Evolutionary conservation across 2,888 invertebrate genomes (phyloP), one percentile per base, ranked within the genome.

Genomic region (Hyposoter dolosus): DNA sequence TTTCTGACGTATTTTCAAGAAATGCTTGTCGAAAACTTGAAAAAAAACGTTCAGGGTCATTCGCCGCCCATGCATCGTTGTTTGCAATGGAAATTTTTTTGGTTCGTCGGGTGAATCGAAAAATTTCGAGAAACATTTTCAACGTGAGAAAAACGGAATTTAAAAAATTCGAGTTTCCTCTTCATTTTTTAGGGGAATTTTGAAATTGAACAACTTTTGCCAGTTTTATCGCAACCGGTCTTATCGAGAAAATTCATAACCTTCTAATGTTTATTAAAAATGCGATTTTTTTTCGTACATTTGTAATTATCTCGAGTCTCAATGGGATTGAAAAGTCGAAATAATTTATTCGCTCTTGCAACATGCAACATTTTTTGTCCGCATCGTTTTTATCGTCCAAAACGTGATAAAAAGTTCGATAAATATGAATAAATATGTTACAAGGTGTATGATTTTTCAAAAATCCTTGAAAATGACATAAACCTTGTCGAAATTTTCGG

Each of bases 351-450:
- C 28, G 28, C 28, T 28, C 60, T 28, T 60, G 60, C 60, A 60
- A 60, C 12, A 60, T 60, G 23, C 28, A 28, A 15, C 28, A 15
- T 60, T 60, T 56, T 60, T 12, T 28, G 28, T 60, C 60, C 60
- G 6, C 60, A 4, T 15, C 60, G 28, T 5, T 60, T 60, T 28
- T 60, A 60, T 60, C 60, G 15, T 9, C 15, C 1, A 60, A 40
- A 50, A 56, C 5, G 9, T 32, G 53, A 32, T 19, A 72, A 35
- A 35, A 45, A 53, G 32, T 12, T 35, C 32, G 53, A 72, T 45
- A 72, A 72, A 56, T 12, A 19, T 40, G 28, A 60, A 53, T 35
- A 50, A 50, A 53, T 53, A 7, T 72, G 47, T 71, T 47, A 71
- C 60, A 60, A 60, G 60, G 60, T 60, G 28, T 15, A 28, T 28